Evolutionary conservation across 2,797 vertebrate genomes (phyloP), one percentile per base, ranked within the genome.

Genomic region (Paguma larvata): DNA sequence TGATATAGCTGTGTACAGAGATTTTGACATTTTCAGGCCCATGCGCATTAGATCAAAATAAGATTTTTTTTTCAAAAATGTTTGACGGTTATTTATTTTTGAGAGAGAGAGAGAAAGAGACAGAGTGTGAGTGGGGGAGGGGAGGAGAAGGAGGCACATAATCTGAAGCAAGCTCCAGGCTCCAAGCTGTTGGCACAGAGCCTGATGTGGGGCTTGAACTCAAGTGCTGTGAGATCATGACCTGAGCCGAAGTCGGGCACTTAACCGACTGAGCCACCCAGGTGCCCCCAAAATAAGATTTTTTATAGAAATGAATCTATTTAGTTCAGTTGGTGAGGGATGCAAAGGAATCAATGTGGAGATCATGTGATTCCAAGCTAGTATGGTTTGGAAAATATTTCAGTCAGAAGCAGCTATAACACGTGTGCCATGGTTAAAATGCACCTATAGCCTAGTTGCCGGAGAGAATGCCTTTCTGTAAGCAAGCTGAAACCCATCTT

Each of bases 401-500:
- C 38, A 4, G 25, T 85, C 18, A 14, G 44, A 12, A 84, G 80
- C 38, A 86, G 53, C 46, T 34, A n/a, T 34, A 46, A 14, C 56
- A 18, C 6, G 4, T 38, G 4, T 3, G 25, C 25, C 46, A 9
- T 12, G 53, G 62, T 78, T 72, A 77, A 80, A 88, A 56, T 13
- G 53, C 10, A 25, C 13, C 38, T 16, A 51, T 8, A 59, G 44
- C 18, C 46, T 70, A 7, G 25, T 4, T 65, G 34, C 63, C 32
- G 46, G 10, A 44, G 44, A 96, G 72, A 67, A 78, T 1, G 48
- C 30, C 63, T 96, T 83, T 77, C 53, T 48, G 46, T 56, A 89
- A 95, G 70, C 89, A 89, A 95, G 89, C 51, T 2, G 48, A 88
- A 92, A 92, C 21, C 68, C 56, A 27, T 83, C 93, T 91, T 97